Percentiles rank a stretch among this genome's conserved stretches.
Conservation (phyloP, 2,113 vertebrate species). For the Rhynchomys soricoides region DNA sequence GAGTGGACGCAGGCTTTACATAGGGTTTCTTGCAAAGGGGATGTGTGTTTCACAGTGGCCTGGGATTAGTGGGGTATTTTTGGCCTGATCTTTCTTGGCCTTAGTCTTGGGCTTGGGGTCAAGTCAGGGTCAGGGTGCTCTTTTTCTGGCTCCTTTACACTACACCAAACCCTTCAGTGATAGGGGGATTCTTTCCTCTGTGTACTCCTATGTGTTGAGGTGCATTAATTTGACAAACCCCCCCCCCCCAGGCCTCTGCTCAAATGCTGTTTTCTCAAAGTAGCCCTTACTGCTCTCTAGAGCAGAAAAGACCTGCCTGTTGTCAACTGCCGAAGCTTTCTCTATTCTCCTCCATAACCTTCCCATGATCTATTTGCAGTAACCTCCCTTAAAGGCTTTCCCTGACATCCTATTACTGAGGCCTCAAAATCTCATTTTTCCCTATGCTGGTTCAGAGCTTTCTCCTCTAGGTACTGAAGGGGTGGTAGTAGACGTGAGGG, state of each 20-base stretch:
- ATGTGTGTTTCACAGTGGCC: too few species aligned
- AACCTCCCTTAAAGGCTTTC: neutral
- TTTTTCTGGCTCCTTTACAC: too few species aligned
- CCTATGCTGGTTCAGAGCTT: too few species aligned
- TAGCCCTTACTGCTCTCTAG: neutral
- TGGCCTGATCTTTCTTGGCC: too few species aligned
- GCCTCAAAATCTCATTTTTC: too few species aligned
- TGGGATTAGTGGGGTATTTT: too few species aligned
- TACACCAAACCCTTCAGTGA: neutral
- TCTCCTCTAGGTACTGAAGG: too few species aligned
- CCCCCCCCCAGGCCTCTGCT: neutral
- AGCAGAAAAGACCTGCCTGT: neutral
- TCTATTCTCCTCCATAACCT: neutral
- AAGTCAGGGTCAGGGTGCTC: too few species aligned
- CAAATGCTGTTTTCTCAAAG: constrained; percentile 38
- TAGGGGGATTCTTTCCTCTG: neutral
- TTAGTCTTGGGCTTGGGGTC: too few species aligned
- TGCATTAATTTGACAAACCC: neutral
- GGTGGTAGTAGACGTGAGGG: too few species aligned
- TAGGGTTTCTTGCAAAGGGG: too few species aligned
- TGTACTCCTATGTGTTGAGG: neutral
- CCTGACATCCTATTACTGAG: neutral
- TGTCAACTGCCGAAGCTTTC: neutral
- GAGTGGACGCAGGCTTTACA: too few species aligned
- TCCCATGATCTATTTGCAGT: neutral